A percentile compares a stretch with the other conserved stretches of the same genome.
Conservation (phyloP, 2,113 vertebrate genomes). For the Salvelinus namaycush region DNA sequence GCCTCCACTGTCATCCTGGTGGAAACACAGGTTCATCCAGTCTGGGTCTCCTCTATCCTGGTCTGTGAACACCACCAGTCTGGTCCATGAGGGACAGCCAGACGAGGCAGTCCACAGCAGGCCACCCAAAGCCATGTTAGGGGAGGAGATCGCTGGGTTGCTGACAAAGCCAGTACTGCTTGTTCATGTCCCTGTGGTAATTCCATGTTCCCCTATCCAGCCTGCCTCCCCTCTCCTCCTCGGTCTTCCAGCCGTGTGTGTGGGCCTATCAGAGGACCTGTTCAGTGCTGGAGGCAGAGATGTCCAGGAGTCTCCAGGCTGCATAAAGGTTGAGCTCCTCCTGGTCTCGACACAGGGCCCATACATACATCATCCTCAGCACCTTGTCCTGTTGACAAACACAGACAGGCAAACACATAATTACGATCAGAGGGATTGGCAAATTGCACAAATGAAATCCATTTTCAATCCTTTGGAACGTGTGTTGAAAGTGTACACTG, state of each 20-base stretch:
- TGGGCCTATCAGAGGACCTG: conserved; percentile 84
- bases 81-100: not conserved
- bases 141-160: not conserved
- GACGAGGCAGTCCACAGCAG: not conserved
- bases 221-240: not conserved
- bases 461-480: too few relatives aligned
- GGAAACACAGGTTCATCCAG: conserved; percentile 4
- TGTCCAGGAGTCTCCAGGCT: conserved; percentile 93
- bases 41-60: not conserved
- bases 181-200: not conserved
- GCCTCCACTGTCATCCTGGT: conserved; percentile 50
- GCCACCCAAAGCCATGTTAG: not conserved
- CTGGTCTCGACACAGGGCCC: conserved; percentile 95
- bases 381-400: conserved; percentile 84
- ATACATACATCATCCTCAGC: conserved; percentile 91
- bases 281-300: conserved; percentile 91
- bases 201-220: conserved; percentile 4
- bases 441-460: too few relatives aligned
- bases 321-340: conserved; percentile 89
- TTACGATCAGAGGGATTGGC: too few relatives aligned
- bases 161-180: not conserved
- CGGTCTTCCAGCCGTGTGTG: not conserved
- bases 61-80: not conserved
- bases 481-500: not conserved
- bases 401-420: not conserved